Conservation (phyloP, 2,797 vertebrate species). For the Poeciliopsis gracilis region DNA sequence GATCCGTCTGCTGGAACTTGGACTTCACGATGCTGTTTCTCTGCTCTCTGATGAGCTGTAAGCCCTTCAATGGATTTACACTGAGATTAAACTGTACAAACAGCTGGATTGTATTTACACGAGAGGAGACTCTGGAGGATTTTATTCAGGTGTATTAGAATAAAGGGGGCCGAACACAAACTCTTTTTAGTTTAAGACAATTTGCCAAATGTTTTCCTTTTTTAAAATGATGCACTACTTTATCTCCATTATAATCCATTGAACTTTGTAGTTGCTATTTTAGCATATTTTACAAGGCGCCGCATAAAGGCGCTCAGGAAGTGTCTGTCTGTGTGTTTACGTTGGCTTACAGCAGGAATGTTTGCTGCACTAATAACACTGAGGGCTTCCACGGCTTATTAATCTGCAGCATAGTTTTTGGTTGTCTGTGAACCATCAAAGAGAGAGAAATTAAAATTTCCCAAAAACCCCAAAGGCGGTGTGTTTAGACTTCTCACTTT, state of each 20-base stretch:
- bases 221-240: neutral
- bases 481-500: conserved; percentile 5
- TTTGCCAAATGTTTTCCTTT: neutral
- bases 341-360: conserved; percentile 2
- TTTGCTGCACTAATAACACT: conserved; percentile 22
- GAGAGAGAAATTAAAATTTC: conserved; percentile 9
- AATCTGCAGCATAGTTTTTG: conserved; percentile 22
- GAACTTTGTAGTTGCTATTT: neutral
- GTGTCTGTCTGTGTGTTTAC: conserved; percentile 8
- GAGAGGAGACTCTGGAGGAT: neutral
- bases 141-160: neutral
- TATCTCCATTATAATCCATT: neutral
- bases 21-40: neutral
- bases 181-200: neutral
- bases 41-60: neutral
- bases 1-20: neutral
- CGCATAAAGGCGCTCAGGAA: conserved; percentile 13
- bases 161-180: neutral
- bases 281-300: neutral
- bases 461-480: neutral
- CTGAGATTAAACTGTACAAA: neutral
- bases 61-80: neutral
- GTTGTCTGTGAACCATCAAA: conserved; percentile 7
- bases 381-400: conserved; percentile 11
- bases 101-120: neutral